Percentiles rank a stretch among this genome's conserved stretches.
phyloP scores from a whole-genome alignment of 2,888 invertebrate species.

The Lydus trimaculatus region DNA sequence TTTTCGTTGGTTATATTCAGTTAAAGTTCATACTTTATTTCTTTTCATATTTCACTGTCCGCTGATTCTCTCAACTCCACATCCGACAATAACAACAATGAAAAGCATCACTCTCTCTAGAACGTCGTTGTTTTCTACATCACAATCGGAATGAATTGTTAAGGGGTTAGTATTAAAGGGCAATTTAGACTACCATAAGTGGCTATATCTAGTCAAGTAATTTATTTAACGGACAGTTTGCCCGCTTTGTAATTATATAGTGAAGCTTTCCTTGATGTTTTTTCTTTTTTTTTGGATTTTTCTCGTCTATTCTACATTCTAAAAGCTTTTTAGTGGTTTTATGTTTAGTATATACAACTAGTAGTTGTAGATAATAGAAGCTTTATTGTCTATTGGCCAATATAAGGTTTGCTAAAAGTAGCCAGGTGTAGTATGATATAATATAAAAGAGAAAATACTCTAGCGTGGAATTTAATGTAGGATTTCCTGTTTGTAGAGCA shows the following conservation, averaged over 20 bases:
- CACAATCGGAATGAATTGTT: neutral
- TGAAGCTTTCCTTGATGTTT: conserved; percentile 30
- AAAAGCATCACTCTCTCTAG: neutral
- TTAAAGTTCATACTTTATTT: neutral
- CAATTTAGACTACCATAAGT: conserved; percentile 28
- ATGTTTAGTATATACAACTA: conserved; percentile 17
- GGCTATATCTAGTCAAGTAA: conserved; percentile 24
- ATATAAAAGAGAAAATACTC: neutral
- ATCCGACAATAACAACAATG: neutral
- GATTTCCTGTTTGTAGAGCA: neutral
- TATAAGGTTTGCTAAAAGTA: conserved; percentile 17
- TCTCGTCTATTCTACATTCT: conserved; percentile 22
- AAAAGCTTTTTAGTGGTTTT: conserved; percentile 26
- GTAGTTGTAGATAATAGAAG: neutral
- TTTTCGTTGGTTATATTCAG: neutral
- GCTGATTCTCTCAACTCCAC: neutral
- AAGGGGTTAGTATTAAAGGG: neutral
- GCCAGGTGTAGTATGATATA: conserved; percentile 20
- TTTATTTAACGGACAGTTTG: conserved; percentile 31
- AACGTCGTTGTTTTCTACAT: neutral
- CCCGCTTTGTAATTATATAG: conserved; percentile 32
- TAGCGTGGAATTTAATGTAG: neutral
- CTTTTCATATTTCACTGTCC: neutral
- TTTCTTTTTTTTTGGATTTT: conserved; percentile 15
- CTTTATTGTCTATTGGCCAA: conserved; percentile 23